Conservation (phyloP, 2,797 vertebrate species). For the Danionella dracula region DNA sequence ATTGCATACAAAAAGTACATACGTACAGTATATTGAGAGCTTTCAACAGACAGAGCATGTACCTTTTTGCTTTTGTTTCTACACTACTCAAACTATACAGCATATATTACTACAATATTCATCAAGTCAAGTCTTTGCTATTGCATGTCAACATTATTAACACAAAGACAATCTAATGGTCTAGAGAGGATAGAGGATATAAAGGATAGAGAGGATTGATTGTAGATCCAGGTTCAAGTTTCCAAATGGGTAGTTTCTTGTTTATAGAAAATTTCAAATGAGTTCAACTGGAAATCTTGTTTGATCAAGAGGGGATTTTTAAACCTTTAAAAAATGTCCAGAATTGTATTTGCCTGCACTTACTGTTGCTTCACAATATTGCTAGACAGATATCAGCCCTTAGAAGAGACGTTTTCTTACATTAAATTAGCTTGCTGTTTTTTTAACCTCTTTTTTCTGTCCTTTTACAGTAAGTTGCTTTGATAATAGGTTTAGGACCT, state of each 20-base stretch:
- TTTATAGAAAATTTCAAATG: conserved; percentile 28
- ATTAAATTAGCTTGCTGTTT: no score
- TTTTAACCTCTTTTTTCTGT: no score
- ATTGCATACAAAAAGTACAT: no score
- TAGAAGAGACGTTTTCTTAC: no score
- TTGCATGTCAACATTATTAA: not conserved
- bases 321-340: no score
- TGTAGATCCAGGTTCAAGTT: not conserved
- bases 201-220: not conserved
- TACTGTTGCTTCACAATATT: conserved; percentile 10
- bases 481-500: conserved; percentile 37
- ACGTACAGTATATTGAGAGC: conserved; percentile 84
- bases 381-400: no score
- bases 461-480: no score
- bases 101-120: no score
- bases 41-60: conserved; percentile 49
- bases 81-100: no score
- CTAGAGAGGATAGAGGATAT: not conserved
- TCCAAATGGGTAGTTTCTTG: conserved; percentile 1
- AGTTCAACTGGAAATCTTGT: conserved; percentile 27
- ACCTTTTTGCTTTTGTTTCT: not conserved
- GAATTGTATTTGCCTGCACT: not conserved
- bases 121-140: no score
- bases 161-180: not conserved
- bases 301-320: no score